Conservation (phyloP, 2,888 invertebrate genomes). For the Eledone cirrhosa region DNA sequence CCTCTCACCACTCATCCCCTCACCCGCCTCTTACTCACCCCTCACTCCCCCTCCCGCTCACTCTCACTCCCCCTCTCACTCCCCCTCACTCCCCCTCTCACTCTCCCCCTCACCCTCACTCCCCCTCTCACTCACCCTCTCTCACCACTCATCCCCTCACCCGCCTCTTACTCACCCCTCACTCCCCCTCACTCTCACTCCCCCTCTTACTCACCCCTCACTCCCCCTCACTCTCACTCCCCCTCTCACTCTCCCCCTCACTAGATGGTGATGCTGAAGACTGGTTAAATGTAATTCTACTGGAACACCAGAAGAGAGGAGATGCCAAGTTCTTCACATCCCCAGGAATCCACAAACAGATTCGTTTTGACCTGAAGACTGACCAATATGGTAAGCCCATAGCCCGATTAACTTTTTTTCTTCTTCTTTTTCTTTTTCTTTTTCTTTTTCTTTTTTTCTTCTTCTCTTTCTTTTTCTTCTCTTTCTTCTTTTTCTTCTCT, state of each 20-base stretch:
- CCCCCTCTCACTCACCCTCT: too few relatives aligned
- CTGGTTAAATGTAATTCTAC: slow-evolving; percentile 10
- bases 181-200: too few relatives aligned
- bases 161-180: too few relatives aligned
- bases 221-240: too few relatives aligned
- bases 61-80: not conserved
- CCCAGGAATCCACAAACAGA: not conserved
- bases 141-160: too few relatives aligned
- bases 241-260: too few relatives aligned
- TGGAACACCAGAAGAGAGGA: slow-evolving; percentile 23
- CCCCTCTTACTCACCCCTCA: too few relatives aligned
- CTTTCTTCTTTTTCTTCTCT: not conserved
- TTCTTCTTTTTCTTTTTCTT: not conserved
- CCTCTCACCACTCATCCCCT: not conserved
- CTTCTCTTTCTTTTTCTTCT: not conserved
- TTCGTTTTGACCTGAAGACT: not conserved
- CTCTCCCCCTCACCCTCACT: too few relatives aligned
- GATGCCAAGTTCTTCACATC: slow-evolving; percentile 3
- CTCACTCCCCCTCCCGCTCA: not conserved
- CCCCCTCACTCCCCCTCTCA: not conserved
- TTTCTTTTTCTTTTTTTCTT: not conserved
- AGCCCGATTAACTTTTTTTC: too few relatives aligned
- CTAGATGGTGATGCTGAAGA: slow-evolving; percentile 26
- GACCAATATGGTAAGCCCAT: slow-evolving; percentile 15
- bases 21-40: not conserved